Conservation (phyloP, 2,797 vertebrate species). For the Phrynocephalus forsythii region DNA sequence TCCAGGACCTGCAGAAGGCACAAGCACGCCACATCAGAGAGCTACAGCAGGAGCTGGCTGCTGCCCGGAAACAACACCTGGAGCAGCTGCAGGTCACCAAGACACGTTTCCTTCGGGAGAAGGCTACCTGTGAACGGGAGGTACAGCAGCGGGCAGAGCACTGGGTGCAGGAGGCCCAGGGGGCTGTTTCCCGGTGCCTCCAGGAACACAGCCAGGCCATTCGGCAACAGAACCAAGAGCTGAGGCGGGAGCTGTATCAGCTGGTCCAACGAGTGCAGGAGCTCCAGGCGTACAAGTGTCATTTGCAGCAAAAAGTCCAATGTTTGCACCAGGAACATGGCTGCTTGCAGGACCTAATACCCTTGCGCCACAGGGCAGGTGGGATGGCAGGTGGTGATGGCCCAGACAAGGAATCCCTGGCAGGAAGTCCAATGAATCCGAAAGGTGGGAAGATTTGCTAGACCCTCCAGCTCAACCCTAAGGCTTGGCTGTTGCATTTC, state of each 20-base stretch:
- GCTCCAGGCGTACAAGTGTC: slow-evolving; percentile 48
- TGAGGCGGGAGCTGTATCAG: slow-evolving; percentile 53
- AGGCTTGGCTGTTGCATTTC: no score
- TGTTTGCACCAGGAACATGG: slow-evolving; percentile 67
- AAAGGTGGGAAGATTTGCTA: no score
- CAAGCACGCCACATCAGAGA: slow-evolving; percentile 55
- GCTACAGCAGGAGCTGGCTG: slow-evolving; percentile 61
- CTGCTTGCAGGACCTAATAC: slow-evolving; percentile 54
- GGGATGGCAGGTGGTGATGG: background rate
- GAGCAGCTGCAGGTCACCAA: slow-evolving; percentile 40
- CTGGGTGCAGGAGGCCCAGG: slow-evolving; percentile 38
- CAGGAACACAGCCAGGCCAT: slow-evolving; percentile 51
- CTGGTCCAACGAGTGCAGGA: slow-evolving; percentile 51
- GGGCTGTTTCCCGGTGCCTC: slow-evolving; percentile 50
- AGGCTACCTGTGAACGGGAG: slow-evolving; percentile 40
- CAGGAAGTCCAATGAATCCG: no score
- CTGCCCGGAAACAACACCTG: slow-evolving; percentile 45
- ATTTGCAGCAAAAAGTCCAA: slow-evolving; percentile 59
- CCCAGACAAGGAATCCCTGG: no score
- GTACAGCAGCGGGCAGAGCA: slow-evolving; percentile 37
- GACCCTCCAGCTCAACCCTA: no score
- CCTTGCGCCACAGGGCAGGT: slow-evolving; percentile 12
- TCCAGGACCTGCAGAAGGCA: slow-evolving; percentile 66
- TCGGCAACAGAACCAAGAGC: slow-evolving; percentile 62
- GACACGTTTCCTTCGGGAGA: slow-evolving; percentile 60